Conservation (phyloP, 2,888 invertebrate genomes). For the Dynastes hyllus region DNA sequence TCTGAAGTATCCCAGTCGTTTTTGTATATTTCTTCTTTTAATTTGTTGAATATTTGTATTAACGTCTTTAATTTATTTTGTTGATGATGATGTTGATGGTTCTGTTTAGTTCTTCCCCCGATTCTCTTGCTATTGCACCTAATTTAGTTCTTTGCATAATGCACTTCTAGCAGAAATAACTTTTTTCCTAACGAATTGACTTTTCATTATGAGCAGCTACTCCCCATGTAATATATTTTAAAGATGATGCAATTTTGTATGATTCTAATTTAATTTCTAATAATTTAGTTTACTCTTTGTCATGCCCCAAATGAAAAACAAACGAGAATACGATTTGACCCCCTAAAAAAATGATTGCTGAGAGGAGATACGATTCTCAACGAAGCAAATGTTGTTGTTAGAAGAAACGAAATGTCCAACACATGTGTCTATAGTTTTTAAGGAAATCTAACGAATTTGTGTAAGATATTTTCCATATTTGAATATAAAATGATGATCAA, state of each 20-base stretch:
- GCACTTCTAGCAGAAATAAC: not conserved
- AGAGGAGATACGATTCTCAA: too few species aligned
- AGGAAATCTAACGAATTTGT: conserved; percentile 47
- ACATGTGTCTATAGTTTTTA: conserved; percentile 28
- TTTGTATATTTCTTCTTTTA: not conserved
- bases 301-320: not conserved
- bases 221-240: conserved; percentile 1
- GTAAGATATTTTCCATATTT: conserved; percentile 52
- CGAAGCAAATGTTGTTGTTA: not conserved
- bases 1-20: not conserved
- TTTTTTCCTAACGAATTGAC: too few species aligned
- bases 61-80: conserved; percentile 10
- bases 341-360: not conserved
- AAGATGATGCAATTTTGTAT: not conserved
- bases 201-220: not conserved
- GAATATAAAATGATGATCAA: conserved; percentile 33
- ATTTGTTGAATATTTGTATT: conserved; percentile 15
- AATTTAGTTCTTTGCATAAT: not conserved
- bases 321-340: not conserved
- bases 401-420: not conserved
- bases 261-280: not conserved
- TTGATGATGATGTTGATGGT: not conserved
- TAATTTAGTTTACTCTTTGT: not conserved
- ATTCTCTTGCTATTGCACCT: not conserved
- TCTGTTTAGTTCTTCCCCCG: not conserved